Conservation (phyloP, 2,113 vertebrate species). For the Pelodiscus sinensis region DNA sequence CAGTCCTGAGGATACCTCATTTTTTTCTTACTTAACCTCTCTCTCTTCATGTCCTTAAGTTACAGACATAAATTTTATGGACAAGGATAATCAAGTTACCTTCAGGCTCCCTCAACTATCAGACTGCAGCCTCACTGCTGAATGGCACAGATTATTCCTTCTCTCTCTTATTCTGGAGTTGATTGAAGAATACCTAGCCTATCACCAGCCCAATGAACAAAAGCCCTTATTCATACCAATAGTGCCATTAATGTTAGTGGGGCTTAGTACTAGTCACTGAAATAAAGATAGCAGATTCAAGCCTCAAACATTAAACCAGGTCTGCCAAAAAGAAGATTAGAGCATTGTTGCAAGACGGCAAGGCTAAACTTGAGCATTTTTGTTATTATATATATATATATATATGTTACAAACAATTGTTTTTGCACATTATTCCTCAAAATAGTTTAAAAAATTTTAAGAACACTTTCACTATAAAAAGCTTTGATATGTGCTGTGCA, state of each 20-base stretch:
- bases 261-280: background rate
- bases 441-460: constrained; percentile 8
- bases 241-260: background rate
- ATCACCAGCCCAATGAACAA: background rate
- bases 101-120: background rate
- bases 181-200: background rate
- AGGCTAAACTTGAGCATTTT: background rate
- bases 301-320: background rate
- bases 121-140: background rate
- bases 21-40: background rate
- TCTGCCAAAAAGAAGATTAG: background rate
- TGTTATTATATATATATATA: background rate
- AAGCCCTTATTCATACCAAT: background rate
- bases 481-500: background rate
- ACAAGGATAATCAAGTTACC: background rate
- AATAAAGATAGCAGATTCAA: background rate
- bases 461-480: background rate
- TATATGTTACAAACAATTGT: background rate
- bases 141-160: background rate
- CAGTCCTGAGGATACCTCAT: accelerated
- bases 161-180: background rate
- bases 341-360: background rate
- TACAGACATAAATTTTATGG: background rate
- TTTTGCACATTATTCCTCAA: constrained; percentile 14
- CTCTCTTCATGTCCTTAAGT: background rate